Conservation (phyloP, 2,797 vertebrate genomes). For the Microctenopoma steveboyesi region DNA sequence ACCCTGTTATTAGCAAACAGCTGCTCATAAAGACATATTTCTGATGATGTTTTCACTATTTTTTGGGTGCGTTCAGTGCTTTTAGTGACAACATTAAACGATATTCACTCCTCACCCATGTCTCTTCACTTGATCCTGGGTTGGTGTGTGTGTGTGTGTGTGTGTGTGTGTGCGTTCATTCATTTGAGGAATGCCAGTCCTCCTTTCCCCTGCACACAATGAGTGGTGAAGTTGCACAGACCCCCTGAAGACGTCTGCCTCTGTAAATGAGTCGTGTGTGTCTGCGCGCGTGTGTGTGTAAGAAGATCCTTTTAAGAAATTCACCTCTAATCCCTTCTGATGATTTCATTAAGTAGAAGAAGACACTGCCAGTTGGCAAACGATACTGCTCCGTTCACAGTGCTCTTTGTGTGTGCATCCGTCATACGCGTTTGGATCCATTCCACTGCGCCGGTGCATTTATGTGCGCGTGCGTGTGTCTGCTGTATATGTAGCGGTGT, state of each 20-base stretch:
- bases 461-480: conserved; percentile 25
- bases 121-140: conserved; percentile 52
- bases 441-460: conserved; percentile 53
- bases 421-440: conserved; percentile 57
- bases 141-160: conserved; percentile 6
- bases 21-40: conserved; percentile 5
- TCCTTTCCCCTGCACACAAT: conserved; percentile 58
- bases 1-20: conserved; percentile 51
- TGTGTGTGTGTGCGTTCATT: conserved; percentile 60
- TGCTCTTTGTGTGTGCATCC: conserved; percentile 36
- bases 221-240: conserved; percentile 76
- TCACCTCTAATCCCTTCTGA: conserved; percentile 89
- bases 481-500: background rate
- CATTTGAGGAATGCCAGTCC: conserved; percentile 70
- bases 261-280: conserved; percentile 34
- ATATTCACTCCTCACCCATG: conserved; percentile 58
- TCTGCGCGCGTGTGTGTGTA: conserved; percentile 23
- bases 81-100: conserved; percentile 51
- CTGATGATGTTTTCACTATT: conserved; percentile 1
- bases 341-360: conserved; percentile 92
- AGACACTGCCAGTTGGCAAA: conserved; percentile 87
- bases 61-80: no score
- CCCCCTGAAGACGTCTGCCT: conserved; percentile 79
- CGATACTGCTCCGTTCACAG: conserved; percentile 70
- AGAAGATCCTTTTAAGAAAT: conserved; percentile 85